Conservation (phyloP, 2,888 invertebrate species). For the Drosophila phalerata region DNA sequence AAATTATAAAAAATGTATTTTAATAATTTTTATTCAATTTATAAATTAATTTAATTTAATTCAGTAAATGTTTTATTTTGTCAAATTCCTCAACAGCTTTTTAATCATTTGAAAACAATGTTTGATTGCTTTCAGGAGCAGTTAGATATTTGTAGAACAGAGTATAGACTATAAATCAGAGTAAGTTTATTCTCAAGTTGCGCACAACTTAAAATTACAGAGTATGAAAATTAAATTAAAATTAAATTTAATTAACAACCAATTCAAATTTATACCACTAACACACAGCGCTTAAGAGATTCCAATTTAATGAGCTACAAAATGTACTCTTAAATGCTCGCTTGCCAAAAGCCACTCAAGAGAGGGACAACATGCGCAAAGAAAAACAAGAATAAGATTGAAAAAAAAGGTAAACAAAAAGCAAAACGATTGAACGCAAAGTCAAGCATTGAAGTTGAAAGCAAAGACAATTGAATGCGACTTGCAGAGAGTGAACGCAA, state of each 20-base stretch:
- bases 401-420: constrained; percentile 62
- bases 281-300: neutral
- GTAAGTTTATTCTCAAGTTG: neutral
- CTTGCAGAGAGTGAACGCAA: neutral
- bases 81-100: too few relatives aligned
- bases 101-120: too few relatives aligned
- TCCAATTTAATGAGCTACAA: neutral
- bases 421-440: constrained; percentile 46
- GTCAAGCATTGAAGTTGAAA: constrained; percentile 36
- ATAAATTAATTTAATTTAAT: too few relatives aligned
- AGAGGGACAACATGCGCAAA: constrained; percentile 29
- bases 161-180: too few relatives aligned
- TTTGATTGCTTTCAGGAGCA: too few relatives aligned
- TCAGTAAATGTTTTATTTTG: too few relatives aligned
- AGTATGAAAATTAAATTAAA: constrained; percentile 7
- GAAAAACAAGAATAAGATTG: neutral
- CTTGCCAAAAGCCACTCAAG: constrained; percentile 6
- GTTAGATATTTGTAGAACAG: too few relatives aligned
- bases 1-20: too few relatives aligned
- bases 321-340: constrained; percentile 27
- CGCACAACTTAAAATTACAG: neutral
- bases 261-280: neutral
- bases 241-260: constrained; percentile 4
- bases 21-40: too few relatives aligned
- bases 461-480: constrained; percentile 51